phyloP scores from a whole-genome alignment of 2,113 vertebrate species.

The Eulemur rufifrons region DNA sequence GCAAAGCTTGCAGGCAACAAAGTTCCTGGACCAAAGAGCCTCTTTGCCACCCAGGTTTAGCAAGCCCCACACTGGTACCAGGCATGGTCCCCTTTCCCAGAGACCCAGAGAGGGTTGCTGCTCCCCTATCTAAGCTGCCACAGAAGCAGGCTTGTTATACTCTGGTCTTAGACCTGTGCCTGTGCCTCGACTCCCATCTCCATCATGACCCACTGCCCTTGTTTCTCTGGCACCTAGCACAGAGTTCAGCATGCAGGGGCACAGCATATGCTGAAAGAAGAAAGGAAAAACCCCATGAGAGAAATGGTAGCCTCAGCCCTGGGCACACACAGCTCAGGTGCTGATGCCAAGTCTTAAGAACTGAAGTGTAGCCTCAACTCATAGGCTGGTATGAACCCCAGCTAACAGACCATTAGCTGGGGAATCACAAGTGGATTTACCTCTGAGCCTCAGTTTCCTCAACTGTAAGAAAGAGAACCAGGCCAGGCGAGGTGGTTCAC shows the following conservation, averaged over 20 bases:
- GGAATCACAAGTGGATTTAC: not conserved
- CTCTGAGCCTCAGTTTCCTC: not conserved
- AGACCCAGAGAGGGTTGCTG: too few species aligned
- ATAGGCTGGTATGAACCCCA: not conserved
- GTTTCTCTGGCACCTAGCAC: not conserved
- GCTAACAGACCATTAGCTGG: not conserved
- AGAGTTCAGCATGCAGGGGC: not conserved
- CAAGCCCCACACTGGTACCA: not conserved
- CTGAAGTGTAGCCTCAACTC: fast-evolving
- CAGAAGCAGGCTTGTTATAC: not conserved
- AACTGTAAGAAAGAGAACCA: not conserved
- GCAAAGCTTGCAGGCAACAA: not conserved
- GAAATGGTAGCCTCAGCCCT: not conserved
- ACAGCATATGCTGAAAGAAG: not conserved
- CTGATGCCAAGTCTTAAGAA: not conserved
- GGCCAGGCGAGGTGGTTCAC: too few species aligned
- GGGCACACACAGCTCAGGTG: not conserved
- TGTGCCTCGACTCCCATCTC: not conserved
- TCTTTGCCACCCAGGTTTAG: not conserved
- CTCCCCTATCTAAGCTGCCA: not conserved
- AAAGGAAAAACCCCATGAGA: not conserved
- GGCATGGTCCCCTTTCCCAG: not conserved
- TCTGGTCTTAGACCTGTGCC: not conserved
- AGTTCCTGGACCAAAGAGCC: fast-evolving
- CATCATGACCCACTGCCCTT: not conserved